phyloP scores from a whole-genome alignment of 2,888 invertebrate species.

The Caenorhabditis angaria region DNA sequence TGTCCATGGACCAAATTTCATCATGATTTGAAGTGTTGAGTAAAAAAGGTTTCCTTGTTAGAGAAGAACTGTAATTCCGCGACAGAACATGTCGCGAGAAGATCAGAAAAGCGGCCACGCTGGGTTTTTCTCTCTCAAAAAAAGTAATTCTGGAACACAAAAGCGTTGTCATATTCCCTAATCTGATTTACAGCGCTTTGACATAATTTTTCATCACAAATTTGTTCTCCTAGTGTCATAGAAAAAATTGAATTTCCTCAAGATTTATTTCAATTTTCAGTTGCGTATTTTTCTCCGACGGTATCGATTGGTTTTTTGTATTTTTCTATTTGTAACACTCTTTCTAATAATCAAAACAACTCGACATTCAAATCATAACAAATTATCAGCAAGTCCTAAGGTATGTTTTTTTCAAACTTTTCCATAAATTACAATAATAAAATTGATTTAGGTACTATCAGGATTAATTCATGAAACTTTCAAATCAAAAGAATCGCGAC shows the following conservation, averaged over 20 bases:
- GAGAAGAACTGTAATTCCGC: no score
- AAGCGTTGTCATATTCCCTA: background rate
- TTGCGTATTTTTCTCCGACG: conserved; percentile 9
- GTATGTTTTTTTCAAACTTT: background rate
- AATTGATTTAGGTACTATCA: background rate
- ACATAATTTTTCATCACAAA: background rate
- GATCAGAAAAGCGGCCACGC: background rate
- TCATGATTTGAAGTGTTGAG: no score
- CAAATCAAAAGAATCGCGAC: conserved; percentile 20
- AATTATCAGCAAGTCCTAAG: conserved; percentile 1
- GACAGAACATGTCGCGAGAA: no score
- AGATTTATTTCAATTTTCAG: conserved; percentile 11
- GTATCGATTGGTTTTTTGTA: conserved; percentile 15
- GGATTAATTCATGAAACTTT: background rate
- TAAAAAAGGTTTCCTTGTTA: no score
- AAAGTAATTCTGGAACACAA: no score
- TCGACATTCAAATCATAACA: background rate
- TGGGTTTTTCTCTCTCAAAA: no score
- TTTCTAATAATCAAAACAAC: conserved; percentile 12
- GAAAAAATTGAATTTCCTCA: no score
- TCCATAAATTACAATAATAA: background rate
- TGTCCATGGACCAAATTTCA: no score
- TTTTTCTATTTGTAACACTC: conserved; percentile 11
- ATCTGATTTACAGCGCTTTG: conserved; percentile 1
- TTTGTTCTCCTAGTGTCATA: no score